A percentile compares a stretch with the other conserved stretches of the same genome.
Conservation (phyloP, 2,888 invertebrate species). For the Elmis aenea region DNA sequence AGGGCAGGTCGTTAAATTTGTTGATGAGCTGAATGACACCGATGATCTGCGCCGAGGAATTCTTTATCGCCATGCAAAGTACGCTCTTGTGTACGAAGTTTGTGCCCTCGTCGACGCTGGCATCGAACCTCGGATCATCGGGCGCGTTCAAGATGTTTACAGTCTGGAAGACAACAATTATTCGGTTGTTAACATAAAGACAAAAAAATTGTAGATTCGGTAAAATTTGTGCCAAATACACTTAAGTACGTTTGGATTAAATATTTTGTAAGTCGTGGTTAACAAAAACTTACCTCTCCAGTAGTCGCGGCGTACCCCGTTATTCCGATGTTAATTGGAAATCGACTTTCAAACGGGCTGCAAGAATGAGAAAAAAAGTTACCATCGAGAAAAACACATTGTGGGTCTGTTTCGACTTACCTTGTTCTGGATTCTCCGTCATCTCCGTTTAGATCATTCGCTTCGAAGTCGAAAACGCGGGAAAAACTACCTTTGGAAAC, state of each 20-base stretch:
- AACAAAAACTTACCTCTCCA: constrained; percentile 86
- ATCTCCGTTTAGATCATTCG: constrained; percentile 79
- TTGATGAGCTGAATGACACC: constrained; percentile 91
- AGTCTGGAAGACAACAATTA: constrained; percentile 64
- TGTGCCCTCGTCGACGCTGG: constrained; percentile 75
- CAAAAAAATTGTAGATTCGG: too few species aligned
- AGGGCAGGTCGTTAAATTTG: constrained; percentile 84
- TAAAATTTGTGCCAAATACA: too few species aligned
- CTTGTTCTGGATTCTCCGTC: constrained; percentile 75
- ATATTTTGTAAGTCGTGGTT: too few species aligned
- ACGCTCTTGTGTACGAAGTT: constrained; percentile 85
- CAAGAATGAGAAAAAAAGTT: too few species aligned
- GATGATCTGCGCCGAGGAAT: constrained; percentile 85
- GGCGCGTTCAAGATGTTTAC: constrained; percentile 89
- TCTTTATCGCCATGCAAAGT: constrained; percentile 94
- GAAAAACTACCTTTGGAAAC: constrained; percentile 89
- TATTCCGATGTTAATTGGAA: constrained; percentile 92
- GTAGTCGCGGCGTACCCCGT: constrained; percentile 93
- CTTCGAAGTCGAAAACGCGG: constrained; percentile 89
- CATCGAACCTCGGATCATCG: constrained; percentile 82
- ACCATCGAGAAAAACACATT: too few species aligned
- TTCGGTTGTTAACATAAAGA: too few species aligned
- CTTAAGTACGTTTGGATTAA: too few species aligned
- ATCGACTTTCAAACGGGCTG: constrained; percentile 85
- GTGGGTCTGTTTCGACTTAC: constrained; percentile 39